Evolutionary conservation across 37 sponge, comb jelly and placozoan genomes (phyloP), one percentile per base, ranked within the genome.

Genomic region (Aphrocallistes beatrix): DNA sequence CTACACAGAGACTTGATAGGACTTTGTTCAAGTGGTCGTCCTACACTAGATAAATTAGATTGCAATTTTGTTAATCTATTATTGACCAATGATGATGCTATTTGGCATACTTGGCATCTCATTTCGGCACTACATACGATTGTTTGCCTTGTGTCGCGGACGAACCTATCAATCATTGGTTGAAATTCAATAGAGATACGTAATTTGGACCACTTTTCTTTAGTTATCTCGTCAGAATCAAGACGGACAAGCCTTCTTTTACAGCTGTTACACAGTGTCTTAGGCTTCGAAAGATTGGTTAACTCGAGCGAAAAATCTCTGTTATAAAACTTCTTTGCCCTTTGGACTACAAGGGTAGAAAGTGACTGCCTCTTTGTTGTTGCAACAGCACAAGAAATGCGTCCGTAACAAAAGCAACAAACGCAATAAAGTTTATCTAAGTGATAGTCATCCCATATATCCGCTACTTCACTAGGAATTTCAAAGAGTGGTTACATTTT

Each of bases 21-120:
- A 60, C 75, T 60, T 60, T 60, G 75, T 60, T 60, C 75, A 60
- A 60, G 75, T 60, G 75, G 75, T 60, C 75, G 8, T 60, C 75
- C 75, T 60, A 28, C 75, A 13, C 75, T 60, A 60, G 75, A 6
- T 60, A 60, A 30, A 13, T 60, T 60, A 28, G 75, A 60, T 32
- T 60, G 25, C 21, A 60, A 60, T 28, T 13, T 32, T 6, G 75
- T 13, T 60, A 60, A 60, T 60, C n/a, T 60, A 60, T 60, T 60
- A 13, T 60, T 60, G 75, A 60, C 75, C 21, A 13, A 6, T 60
- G 75, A 60, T 60, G 75, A 60, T 19, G 75, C 32, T 60, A 60
- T 60, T 60, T 60, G 75, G n/a, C 75, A 60, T 13, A 60, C 75
- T 19, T 60, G 8, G n/a, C 75, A 60, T 60, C 75, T 60, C 75